Percentiles rank a stretch among this genome's conserved stretches.
These are phyloP conservation scores for human (Homo sapiens) DNA, from an alignment of 2,113 vertebrate genomes.

Conservation along the genomic window DNA sequence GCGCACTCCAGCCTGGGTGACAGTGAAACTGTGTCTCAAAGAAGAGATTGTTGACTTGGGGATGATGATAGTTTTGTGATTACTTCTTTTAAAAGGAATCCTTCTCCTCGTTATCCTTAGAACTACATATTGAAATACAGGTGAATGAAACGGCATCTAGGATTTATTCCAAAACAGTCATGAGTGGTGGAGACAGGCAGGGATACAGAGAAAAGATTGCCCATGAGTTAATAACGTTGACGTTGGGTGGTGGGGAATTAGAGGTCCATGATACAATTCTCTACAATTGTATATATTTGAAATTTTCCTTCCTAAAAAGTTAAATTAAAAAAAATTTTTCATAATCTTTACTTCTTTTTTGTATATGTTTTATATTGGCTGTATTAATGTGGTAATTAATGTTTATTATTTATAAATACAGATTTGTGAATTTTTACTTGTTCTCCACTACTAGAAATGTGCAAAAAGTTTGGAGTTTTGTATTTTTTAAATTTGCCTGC, in stretches of 20 bases:
- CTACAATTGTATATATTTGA: neutral
- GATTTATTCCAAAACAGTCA: constrained; percentile 16
- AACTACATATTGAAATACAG: neutral
- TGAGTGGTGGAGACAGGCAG: neutral
- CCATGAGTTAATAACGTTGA: neutral
- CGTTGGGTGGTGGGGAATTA: neutral
- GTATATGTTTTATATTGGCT: neutral
- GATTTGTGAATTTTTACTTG: neutral
- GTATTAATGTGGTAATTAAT: neutral
- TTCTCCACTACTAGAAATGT: neutral
- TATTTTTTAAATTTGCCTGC: neutral
- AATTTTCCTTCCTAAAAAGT: constrained; percentile 32
- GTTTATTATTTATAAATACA: neutral
- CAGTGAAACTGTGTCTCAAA: neutral
- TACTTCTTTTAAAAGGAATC: neutral
- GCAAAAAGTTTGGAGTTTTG: neutral
- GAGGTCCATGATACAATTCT: neutral
- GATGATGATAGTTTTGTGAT: neutral
- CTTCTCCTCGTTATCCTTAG: neutral
- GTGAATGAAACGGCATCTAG: neutral
- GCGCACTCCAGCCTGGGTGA: neutral
- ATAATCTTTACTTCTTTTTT: neutral
- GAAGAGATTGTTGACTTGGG: neutral
- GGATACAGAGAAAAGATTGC: neutral
- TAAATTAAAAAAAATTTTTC: constrained; percentile 1